Base-by-base conservation (phyloP, 92 coral and sea anemone genomes). In the Nematostella vectensis region DNA sequence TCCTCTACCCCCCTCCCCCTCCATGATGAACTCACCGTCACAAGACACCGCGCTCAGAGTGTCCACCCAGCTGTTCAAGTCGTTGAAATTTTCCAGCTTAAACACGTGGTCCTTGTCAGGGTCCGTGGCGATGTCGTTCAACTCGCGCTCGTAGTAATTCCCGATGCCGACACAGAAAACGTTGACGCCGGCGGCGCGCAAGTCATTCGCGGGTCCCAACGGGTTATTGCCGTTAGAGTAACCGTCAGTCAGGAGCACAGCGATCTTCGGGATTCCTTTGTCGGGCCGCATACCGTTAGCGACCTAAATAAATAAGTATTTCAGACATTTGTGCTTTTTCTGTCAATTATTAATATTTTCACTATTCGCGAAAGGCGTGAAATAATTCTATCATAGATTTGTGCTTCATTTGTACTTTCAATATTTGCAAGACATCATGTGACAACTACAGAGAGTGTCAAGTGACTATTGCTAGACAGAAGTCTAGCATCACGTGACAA, bases 31-130 rank as follows among this genome's bases (percentile, higher is more conserved):
- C 95, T 61, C 69, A 91, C 98, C 96, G 33, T 88, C 89, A 27
- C 98, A 91, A 0, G 98, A 91, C 4, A 86, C 98, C 24, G 96
- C 76, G 57, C 98, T 91, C 25, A 91, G 74, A 50, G 76, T 87
- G 58, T 91, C 98, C 13, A 87, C 87, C 91, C 96, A 91, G 10
- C 74, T 69, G 3, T 76, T 66, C 48, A 91, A 61, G 33, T 88
- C 81, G 38, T 71, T 78, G 44, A 91, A 91, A 18, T 72, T 81
- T 31, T 18, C 25, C 63, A 91, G 53, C 11, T 59, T 61, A 47
- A 87, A 87, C 43, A 91, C 96, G 47, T 91, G 95, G 2, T 68
- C 79, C 11, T 49, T 66, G 45, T 86, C 96, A 1, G 98, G 98
- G 27, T 91, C 94, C 11, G 96, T 55, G 1, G 98, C 96, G 21